Percentiles rank a stretch among this genome's conserved stretches.
These are phyloP conservation scores for Dermatemys mawii DNA, from an alignment of 2,113 vertebrate species.

Conservation along the genomic window DNA sequence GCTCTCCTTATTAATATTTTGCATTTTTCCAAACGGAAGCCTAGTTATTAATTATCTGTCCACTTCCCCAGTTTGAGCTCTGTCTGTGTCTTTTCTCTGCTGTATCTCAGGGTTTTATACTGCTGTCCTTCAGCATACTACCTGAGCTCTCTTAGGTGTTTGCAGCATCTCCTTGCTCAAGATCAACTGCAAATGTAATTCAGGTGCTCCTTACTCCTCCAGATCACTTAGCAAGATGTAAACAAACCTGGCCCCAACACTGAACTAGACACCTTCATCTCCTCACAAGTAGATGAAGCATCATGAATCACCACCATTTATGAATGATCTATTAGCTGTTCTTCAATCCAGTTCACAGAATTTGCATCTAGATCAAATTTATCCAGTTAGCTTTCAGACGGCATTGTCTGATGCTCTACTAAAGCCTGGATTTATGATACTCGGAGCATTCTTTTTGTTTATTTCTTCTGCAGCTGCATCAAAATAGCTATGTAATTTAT, in stretches of 20 bases:
- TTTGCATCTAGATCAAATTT: background rate
- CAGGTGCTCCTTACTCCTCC: background rate
- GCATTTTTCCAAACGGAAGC: background rate
- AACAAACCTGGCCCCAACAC: background rate
- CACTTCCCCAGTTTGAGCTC: background rate
- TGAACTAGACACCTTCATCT: background rate
- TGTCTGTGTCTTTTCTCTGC: background rate
- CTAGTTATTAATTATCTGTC: background rate
- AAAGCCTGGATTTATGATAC: background rate
- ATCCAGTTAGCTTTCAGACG: background rate
- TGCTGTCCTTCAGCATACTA: background rate
- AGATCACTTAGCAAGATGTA: background rate
- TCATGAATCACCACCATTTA: background rate
- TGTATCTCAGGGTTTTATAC: background rate
- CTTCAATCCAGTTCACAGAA: background rate
- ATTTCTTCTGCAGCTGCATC: rapidly evolving
- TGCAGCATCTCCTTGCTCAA: background rate
- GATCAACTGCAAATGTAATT: background rate
- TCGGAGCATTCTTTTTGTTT: background rate
- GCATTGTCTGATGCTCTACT: background rate
- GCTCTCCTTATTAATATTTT: background rate
- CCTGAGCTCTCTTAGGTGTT: background rate
- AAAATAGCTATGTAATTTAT: background rate
- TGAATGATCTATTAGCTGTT: background rate
- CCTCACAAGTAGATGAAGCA: background rate